Evolutionary conservation across 2,797 vertebrate genomes (phyloP), one percentile per base, ranked within the genome.

Genomic region (Falco berigora): DNA sequence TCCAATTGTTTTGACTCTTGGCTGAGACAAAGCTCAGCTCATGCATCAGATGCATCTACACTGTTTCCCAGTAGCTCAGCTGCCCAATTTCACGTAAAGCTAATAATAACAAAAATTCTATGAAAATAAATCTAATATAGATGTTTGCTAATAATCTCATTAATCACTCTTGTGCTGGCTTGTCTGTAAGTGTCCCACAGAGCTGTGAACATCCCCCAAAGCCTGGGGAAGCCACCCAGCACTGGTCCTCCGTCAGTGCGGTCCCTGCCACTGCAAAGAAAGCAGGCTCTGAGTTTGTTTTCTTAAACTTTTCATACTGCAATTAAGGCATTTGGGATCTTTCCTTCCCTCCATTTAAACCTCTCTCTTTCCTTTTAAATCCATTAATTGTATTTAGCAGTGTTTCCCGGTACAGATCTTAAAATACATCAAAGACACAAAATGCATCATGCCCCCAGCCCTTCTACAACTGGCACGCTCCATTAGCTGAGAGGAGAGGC

Each of bases 211-310:
- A 61, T 7, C 10, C 12, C 32, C 40, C 4, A 1, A 63, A 53
- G 76, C 15, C 52, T 20, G 8, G 28, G 50, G 18, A 40, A 61
- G 38, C 10, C 46, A 14, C 32, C 19, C 12, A 19, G 21, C 23
- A n/a, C 0, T 0, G 12, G 8, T 4, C 1, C 23, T 7, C 15
- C 10, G 14, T 13, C 25, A 50, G 21, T 3, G 0, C 17, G 10
- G 10, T 42, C 38, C 12, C 36, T 25, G 34, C 3, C 22, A 20
- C 11, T 2, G 8, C 46, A 66, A 85, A 52, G 30, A 66, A 52
- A 69, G 24, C 47, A 50, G 36, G 2, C 22, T 58, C 25, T 50
- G 25, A 56, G 5, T n/a, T 58, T 44, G 3, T 69, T n/a, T 75
- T 27, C 46, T 69, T 64, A 34, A 75, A 66, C 4, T 24, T 46